Evolutionary conservation across 2,888 invertebrate species (phyloP).

Genomic region (Arge pagana): DNA sequence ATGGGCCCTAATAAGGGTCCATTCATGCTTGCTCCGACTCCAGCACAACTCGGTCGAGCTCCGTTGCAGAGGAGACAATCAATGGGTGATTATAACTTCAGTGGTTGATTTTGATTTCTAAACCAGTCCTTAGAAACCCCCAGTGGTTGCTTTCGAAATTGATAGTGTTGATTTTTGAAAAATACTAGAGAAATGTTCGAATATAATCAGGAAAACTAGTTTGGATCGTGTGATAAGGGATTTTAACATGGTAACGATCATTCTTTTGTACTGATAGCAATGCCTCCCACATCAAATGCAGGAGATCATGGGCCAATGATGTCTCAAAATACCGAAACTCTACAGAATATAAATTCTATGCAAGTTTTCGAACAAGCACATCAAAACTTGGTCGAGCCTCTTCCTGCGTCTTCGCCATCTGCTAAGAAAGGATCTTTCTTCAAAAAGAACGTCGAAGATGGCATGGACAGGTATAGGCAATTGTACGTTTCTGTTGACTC

Average conservation of each 20-base stretch:
- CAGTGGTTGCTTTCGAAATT: too few relatives aligned
- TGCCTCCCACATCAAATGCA: slow-evolving; percentile 50
- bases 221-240: slow-evolving; percentile 2
- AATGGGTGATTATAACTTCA: slow-evolving; percentile 65
- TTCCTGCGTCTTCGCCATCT: slow-evolving; percentile 64
- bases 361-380: slow-evolving; percentile 44
- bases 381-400: slow-evolving; percentile 41
- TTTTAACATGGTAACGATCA: slow-evolving; percentile 14
- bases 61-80: slow-evolving; percentile 87
- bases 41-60: slow-evolving; percentile 89
- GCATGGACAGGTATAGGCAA: slow-evolving; percentile 78
- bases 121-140: neutral
- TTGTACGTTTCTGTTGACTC: neutral
- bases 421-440: slow-evolving; percentile 75
- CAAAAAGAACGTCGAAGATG: slow-evolving; percentile 88
- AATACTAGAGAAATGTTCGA: neutral
- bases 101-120: neutral
- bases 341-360: slow-evolving; percentile 38
- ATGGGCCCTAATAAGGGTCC: slow-evolving; percentile 48
- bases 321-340: slow-evolving; percentile 57
- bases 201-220: neutral
- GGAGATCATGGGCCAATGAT: slow-evolving; percentile 47
- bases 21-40: slow-evolving; percentile 89
- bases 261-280: slow-evolving; percentile 35
- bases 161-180: slow-evolving; percentile 2